These are phyloP conservation scores for Solenopsis invicta DNA, from an alignment of 1,140 invertebrate species.

Conservation along the genomic window DNA sequence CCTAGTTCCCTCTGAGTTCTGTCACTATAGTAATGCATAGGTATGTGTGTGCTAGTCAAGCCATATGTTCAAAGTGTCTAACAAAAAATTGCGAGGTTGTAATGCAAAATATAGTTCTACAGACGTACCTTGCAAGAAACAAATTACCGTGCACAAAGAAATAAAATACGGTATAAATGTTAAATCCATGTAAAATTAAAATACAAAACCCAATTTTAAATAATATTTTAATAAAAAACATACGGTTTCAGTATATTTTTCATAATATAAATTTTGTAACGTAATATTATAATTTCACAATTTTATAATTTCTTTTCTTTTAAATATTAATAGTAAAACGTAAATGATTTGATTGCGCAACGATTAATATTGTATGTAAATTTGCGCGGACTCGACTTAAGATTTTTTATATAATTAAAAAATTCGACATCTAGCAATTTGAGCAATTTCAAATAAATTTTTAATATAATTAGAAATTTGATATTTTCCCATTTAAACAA, in stretches of 20 bases:
- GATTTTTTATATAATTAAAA: background rate
- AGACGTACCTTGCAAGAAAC: background rate
- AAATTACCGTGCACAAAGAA: background rate
- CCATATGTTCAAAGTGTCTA: slow-evolving; percentile 13
- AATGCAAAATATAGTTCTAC: background rate
- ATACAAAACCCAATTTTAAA: background rate
- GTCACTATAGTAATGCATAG: slow-evolving; percentile 64
- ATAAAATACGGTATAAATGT: background rate
- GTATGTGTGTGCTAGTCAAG: slow-evolving; percentile 29
- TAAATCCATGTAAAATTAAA: background rate
- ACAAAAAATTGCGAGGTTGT: slow-evolving; percentile 15
- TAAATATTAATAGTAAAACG: background rate
- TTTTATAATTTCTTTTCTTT: background rate
- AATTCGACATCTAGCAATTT: background rate
- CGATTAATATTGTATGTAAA: background rate
- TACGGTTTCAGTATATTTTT: background rate
- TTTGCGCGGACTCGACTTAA: background rate
- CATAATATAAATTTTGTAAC: background rate
- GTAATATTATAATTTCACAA: background rate
- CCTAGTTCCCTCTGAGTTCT: slow-evolving; percentile 68
- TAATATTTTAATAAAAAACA: background rate
- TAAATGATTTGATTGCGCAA: background rate
- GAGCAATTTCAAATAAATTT: slow-evolving; percentile 21
- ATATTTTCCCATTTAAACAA: slow-evolving; percentile 45
- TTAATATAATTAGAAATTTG: slow-evolving; percentile 43